Conservation (phyloP, 2,888 invertebrate genomes). For the Caenorhabditis virilis region DNA sequence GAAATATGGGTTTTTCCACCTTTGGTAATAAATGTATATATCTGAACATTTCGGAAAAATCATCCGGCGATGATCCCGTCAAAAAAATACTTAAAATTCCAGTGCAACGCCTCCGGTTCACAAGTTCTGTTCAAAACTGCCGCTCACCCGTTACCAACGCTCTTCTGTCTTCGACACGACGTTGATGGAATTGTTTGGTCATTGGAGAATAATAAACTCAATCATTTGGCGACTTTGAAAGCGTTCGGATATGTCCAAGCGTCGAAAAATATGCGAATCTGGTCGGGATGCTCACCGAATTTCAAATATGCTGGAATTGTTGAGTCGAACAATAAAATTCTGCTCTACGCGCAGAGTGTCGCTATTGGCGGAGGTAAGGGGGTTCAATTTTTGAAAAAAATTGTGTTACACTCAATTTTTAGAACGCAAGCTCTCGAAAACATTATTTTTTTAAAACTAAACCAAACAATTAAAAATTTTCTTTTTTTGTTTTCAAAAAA, state of each 20-base stretch:
- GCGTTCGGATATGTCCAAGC: slow-evolving; percentile 57
- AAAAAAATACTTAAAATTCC: slow-evolving; percentile 11
- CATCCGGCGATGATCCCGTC: too few relatives aligned
- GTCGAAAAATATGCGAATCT: slow-evolving; percentile 32
- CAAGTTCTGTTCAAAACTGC: slow-evolving; percentile 44
- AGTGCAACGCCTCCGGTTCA: slow-evolving; percentile 39
- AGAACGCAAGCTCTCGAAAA: too few relatives aligned
- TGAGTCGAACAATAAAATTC: slow-evolving; percentile 47
- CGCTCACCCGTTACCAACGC: slow-evolving; percentile 10
- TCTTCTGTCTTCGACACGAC: slow-evolving; percentile 43
- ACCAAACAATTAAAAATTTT: too few relatives aligned
- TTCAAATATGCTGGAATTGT: slow-evolving; percentile 45
- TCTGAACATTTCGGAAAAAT: too few relatives aligned
- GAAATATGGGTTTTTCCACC: too few relatives aligned
- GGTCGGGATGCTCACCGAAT: slow-evolving; percentile 46
- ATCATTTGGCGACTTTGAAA: slow-evolving; percentile 37
- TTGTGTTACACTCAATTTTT: too few relatives aligned
- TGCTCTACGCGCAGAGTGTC: slow-evolving; percentile 52
- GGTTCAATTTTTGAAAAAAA: neutral
- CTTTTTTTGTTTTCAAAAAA: too few relatives aligned
- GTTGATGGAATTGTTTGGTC: slow-evolving; percentile 50
- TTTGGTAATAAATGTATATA: too few relatives aligned
- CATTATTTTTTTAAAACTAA: too few relatives aligned
- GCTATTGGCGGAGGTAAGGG: slow-evolving; percentile 38
- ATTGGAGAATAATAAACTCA: slow-evolving; percentile 14